A percentile compares a stretch with the other conserved stretches of the same genome.
Evolutionary conservation across 1,140 invertebrate genomes (phyloP).

Genomic region (Probaryconus sp.): DNA sequence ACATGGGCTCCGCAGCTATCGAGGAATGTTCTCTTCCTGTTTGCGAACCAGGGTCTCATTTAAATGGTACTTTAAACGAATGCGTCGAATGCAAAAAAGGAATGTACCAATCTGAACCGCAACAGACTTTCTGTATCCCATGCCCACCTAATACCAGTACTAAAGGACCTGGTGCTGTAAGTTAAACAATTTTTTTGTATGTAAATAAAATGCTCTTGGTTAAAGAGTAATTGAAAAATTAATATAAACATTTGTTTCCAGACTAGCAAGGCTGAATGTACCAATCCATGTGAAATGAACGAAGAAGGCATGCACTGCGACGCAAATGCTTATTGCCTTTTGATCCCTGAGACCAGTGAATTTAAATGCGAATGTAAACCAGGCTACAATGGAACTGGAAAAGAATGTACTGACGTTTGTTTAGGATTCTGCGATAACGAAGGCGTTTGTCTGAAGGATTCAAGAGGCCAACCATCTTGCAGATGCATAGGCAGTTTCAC

Average conservation of each 20-base stretch:
- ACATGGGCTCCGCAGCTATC: slow-evolving; percentile 87
- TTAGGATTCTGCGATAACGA: slow-evolving; percentile 93
- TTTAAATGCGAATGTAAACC: slow-evolving; percentile 96
- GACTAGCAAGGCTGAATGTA: slow-evolving; percentile 90
- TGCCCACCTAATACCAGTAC: slow-evolving; percentile 97
- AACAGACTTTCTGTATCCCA: slow-evolving; percentile 91
- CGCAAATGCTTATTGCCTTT: slow-evolving; percentile 91
- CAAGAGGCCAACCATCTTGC: slow-evolving; percentile 89
- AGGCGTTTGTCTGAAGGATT: slow-evolving; percentile 92
- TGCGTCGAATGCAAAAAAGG: slow-evolving; percentile 94
- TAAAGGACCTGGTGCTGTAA: slow-evolving; percentile 86
- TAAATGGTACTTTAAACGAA: slow-evolving; percentile 90
- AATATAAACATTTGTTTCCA: slow-evolving; percentile 70
- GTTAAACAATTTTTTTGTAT: slow-evolving; percentile 61
- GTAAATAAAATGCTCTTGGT: too few species aligned
- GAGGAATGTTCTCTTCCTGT: slow-evolving; percentile 95
- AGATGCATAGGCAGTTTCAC: slow-evolving; percentile 94
- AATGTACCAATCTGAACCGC: slow-evolving; percentile 93
- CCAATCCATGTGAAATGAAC: slow-evolving; percentile 93
- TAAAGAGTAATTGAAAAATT: too few species aligned
- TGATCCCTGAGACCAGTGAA: slow-evolving; percentile 90
- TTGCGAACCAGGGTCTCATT: slow-evolving; percentile 89
- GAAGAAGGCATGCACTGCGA: slow-evolving; percentile 92
- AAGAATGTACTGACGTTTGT: slow-evolving; percentile 91
- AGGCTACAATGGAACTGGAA: slow-evolving; percentile 93